phyloP scores from a whole-genome alignment of 1,140 invertebrate species.

The Drosophila punjabiensis region DNA sequence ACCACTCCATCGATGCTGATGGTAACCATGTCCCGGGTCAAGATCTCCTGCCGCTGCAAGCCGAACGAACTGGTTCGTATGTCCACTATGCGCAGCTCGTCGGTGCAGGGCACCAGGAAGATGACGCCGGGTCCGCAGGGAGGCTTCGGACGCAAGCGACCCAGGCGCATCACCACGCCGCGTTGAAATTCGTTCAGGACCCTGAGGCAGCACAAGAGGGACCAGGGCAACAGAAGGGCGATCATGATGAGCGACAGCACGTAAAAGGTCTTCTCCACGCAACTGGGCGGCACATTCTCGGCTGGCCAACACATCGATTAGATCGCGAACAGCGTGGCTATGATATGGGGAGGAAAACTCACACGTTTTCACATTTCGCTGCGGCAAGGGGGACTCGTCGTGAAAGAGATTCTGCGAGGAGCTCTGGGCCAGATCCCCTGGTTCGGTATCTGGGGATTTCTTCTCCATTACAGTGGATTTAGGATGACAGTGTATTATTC shows the following conservation, averaged over 20 bases:
- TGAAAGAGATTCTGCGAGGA: slow-evolving; percentile 11
- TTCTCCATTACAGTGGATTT: slow-evolving; percentile 26
- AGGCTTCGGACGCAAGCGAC: slow-evolving; percentile 87
- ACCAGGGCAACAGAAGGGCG: slow-evolving; percentile 93
- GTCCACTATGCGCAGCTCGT: slow-evolving; percentile 92
- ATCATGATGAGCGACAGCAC: slow-evolving; percentile 91
- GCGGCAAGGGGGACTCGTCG: slow-evolving; percentile 23
- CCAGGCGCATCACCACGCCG: slow-evolving; percentile 94
- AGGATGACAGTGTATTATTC: slow-evolving; percentile 7
- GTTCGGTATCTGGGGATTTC: background rate
- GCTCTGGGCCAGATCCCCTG: background rate
- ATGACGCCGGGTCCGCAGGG: slow-evolving; percentile 92
- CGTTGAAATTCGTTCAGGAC: slow-evolving; percentile 91
- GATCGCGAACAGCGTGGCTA: background rate
- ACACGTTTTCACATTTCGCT: slow-evolving; percentile 64
- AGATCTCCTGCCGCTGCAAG: slow-evolving; percentile 88
- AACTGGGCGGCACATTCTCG: slow-evolving; percentile 86
- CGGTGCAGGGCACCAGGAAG: slow-evolving; percentile 95
- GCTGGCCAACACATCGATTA: slow-evolving; percentile 64
- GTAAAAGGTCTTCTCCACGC: slow-evolving; percentile 92
- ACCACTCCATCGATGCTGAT: slow-evolving; percentile 96
- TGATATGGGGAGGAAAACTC: background rate
- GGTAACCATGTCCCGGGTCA: slow-evolving; percentile 96
- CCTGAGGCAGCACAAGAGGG: slow-evolving; percentile 92
- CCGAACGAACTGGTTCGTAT: slow-evolving; percentile 89